Evolutionary conservation across 2,888 invertebrate genomes (phyloP), one percentile per base, ranked within the genome.

Genomic region (Fabriciana adippe): DNA sequence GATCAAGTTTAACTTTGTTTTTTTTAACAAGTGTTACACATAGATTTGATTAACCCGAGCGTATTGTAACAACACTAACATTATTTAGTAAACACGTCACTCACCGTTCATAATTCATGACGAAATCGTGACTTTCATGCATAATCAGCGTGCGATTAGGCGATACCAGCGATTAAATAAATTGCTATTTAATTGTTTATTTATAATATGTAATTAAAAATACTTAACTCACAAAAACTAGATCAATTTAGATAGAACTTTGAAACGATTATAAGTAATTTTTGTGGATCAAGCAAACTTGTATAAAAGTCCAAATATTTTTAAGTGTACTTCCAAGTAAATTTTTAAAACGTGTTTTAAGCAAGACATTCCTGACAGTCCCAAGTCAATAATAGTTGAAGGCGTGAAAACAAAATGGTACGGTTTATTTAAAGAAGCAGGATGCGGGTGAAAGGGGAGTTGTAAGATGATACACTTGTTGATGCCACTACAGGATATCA

Each of bases 381-480:
- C 68, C 66, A 59, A 55, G 55, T 63, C 66, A 56, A 61, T 53
- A 59, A 63, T 66, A 65, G 63, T 61, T n/a, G 55, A 53, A 54
- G 54, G 63, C 63, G 67, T 64, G 60, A 64, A 70, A 66, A 64
- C 55, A 64, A 69, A 66, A 70, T 64, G 61, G 62, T 67, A 21
- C 18, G 68, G 66, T 69, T 81, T 81, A 41, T 41, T 80, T 81
- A 78, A 70, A 72, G 75, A 75, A 78, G 74, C 81, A 82, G 85
- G 85, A 85, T 85, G 85, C 82, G 84, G 83, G 84, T 26, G 61
- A 56, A 55, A 68, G 70, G 66, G 67, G 69, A 47, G 67, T 70
- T 64, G 77, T 79, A 78, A 79, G 67, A 56, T 55, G 76, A 78
- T 74, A 21, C 66, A 69, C 71, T 71, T 67, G 70, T 63, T 65